Percentiles rank a stretch among this genome's conserved stretches.
These are phyloP conservation scores for Lepidocolaptes lacrymiger DNA, from an alignment of 2,797 vertebrate genomes.

Conservation along the genomic window DNA sequence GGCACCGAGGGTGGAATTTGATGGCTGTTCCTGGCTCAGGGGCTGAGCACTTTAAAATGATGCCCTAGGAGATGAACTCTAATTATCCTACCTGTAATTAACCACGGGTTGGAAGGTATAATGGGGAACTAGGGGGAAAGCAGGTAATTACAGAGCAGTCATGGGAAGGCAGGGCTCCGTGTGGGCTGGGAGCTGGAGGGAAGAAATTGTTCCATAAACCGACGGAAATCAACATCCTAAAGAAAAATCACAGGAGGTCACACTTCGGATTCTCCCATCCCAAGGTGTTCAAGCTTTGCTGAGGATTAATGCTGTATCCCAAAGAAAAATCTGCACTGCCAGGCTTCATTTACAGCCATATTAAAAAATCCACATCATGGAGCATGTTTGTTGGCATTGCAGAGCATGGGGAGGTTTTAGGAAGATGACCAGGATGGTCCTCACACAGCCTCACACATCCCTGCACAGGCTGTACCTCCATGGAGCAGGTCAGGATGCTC, in stretches of 20 bases:
- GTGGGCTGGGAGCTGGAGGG: background rate
- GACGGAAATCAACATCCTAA: background rate
- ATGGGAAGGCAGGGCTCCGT: accelerated
- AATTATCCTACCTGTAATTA: background rate
- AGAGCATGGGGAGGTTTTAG: accelerated
- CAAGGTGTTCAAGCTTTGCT: accelerated
- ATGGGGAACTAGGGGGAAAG: background rate
- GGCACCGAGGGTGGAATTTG: background rate
- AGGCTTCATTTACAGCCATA: background rate
- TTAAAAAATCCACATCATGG: background rate
- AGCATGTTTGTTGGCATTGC: accelerated
- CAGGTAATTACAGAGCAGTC: background rate
- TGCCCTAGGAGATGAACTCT: background rate
- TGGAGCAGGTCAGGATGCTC: accelerated
- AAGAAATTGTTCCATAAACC: background rate
- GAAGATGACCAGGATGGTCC: background rate
- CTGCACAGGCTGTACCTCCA: background rate
- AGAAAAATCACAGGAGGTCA: background rate
- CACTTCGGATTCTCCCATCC: accelerated
- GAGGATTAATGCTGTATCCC: background rate
- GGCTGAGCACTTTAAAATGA: background rate
- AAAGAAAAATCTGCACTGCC: background rate
- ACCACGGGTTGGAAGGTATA: background rate
- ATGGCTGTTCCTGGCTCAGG: background rate
- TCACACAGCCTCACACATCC: accelerated